Conservation (phyloP, 2,888 invertebrate species). For the Plemyria rubiginata region DNA sequence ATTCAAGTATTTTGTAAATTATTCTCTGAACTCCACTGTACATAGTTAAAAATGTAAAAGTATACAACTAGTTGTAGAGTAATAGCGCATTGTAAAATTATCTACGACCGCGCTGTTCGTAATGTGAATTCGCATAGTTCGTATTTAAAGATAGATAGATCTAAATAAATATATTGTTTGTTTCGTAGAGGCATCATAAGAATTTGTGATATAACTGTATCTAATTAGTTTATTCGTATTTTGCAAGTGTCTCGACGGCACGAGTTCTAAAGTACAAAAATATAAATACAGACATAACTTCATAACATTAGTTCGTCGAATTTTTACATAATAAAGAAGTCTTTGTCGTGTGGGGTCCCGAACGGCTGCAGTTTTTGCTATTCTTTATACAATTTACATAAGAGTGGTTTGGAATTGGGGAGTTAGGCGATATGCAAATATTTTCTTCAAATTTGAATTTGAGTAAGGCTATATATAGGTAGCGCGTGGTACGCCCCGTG, state of each 20-base stretch:
- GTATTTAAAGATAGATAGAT: slow-evolving; percentile 66
- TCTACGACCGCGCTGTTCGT: slow-evolving; percentile 68
- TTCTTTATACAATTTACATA: slow-evolving; percentile 77
- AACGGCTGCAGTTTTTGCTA: slow-evolving; percentile 75
- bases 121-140: slow-evolving; percentile 67
- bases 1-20: slow-evolving; percentile 80
- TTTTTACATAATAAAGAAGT: slow-evolving; percentile 75
- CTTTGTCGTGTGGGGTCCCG: slow-evolving; percentile 73
- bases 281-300: slow-evolving; percentile 80
- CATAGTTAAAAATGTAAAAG: slow-evolving; percentile 78
- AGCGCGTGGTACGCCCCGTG: slow-evolving; percentile 53
- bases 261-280: slow-evolving; percentile 68
- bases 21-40: slow-evolving; percentile 80
- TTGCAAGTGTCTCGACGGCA: slow-evolving; percentile 59
- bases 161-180: slow-evolving; percentile 79
- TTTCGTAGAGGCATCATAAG: slow-evolving; percentile 83
- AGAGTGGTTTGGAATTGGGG: slow-evolving; percentile 74
- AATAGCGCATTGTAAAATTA: slow-evolving; percentile 74
- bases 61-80: slow-evolving; percentile 78
- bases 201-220: slow-evolving; percentile 84
- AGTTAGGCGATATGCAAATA: slow-evolving; percentile 84
- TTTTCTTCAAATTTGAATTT: slow-evolving; percentile 76
- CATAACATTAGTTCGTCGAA: slow-evolving; percentile 75
- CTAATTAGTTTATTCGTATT: slow-evolving; percentile 75
- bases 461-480: slow-evolving; percentile 48